Percentiles rank a stretch among this genome's conserved stretches.
These are phyloP conservation scores for Pomatorhinus ruficollis DNA, from an alignment of 2,113 vertebrate genomes.

Conservation along the genomic window DNA sequence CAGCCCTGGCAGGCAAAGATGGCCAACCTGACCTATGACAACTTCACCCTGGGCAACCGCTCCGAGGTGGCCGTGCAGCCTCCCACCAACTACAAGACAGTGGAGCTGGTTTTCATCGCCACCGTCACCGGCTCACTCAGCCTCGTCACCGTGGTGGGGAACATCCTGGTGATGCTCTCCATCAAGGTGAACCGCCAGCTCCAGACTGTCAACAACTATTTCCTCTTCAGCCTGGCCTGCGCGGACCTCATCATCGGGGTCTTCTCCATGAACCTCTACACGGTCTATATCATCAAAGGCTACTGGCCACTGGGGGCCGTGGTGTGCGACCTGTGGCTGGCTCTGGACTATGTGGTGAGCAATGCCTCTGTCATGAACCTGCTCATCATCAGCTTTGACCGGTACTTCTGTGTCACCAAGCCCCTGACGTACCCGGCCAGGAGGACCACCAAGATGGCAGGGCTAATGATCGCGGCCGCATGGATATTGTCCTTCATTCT, in stretches of 20 bases:
- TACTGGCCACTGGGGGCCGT: slow-evolving; percentile 96
- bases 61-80: slow-evolving; percentile 51
- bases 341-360: slow-evolving; percentile 95
- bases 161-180: slow-evolving; percentile 97
- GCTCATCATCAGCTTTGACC: slow-evolving; percentile 97
- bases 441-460: slow-evolving; percentile 97
- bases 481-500: slow-evolving; percentile 98
- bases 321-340: slow-evolving; percentile 95
- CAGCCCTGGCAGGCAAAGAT: slow-evolving; percentile 66
- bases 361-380: slow-evolving; percentile 98
- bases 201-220: slow-evolving; percentile 99
- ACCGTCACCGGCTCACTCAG: slow-evolving; percentile 93
- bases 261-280: slow-evolving; percentile 98
- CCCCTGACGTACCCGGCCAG: slow-evolving; percentile 91
- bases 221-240: slow-evolving; percentile 94
- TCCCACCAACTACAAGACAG: slow-evolving; percentile 83
- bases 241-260: slow-evolving; percentile 94
- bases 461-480: slow-evolving; percentile 93
- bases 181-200: slow-evolving; percentile 98
- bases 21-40: slow-evolving; percentile 82
- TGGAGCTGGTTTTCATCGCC: slow-evolving; percentile 96
- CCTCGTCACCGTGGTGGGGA: slow-evolving; percentile 95
- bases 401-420: slow-evolving; percentile 98
- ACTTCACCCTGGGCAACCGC: slow-evolving; percentile 69
- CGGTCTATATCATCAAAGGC: slow-evolving; percentile 94